Evolutionary conservation across 2,888 invertebrate species (phyloP).

Genomic region (Zootermopsis nevadensis): DNA sequence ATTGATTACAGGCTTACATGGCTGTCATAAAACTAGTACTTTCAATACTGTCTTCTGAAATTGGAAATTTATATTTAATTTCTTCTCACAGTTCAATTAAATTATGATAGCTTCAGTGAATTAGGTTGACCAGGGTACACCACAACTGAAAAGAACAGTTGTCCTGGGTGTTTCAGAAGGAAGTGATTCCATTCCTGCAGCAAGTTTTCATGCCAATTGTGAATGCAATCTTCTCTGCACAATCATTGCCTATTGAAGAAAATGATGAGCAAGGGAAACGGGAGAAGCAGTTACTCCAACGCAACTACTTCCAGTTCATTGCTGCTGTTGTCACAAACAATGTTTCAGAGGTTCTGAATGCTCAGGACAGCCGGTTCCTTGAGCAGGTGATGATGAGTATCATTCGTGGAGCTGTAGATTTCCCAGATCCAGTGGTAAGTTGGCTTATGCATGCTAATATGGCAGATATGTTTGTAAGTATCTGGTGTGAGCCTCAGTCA

Average conservation of each 20-base stretch:
- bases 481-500: too few species aligned
- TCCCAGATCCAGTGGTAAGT: conserved; percentile 64
- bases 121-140: neutral
- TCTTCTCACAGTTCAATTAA: too few species aligned
- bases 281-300: conserved; percentile 64
- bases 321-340: conserved; percentile 65
- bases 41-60: too few species aligned
- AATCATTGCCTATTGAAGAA: conserved; percentile 62
- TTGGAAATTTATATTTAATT: too few species aligned
- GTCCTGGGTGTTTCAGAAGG: conserved; percentile 61
- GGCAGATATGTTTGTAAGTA: too few species aligned
- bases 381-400: conserved; percentile 64
- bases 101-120: neutral
- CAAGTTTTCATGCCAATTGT: conserved; percentile 66
- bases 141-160: conserved; percentile 23
- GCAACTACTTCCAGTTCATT: conserved; percentile 65
- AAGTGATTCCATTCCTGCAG: conserved; percentile 65
- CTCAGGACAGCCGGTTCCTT: conserved; percentile 56
- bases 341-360: conserved; percentile 62
- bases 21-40: too few species aligned
- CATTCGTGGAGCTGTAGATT: conserved; percentile 65
- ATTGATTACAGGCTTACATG: too few species aligned
- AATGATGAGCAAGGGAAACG: conserved; percentile 64
- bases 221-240: conserved; percentile 60
- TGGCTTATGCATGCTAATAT: too few species aligned